Percentiles rank a stretch among this genome's conserved stretches.
Evolutionary conservation across 2,797 vertebrate genomes (phyloP).

Genomic region (Limosa lapponica): DNA sequence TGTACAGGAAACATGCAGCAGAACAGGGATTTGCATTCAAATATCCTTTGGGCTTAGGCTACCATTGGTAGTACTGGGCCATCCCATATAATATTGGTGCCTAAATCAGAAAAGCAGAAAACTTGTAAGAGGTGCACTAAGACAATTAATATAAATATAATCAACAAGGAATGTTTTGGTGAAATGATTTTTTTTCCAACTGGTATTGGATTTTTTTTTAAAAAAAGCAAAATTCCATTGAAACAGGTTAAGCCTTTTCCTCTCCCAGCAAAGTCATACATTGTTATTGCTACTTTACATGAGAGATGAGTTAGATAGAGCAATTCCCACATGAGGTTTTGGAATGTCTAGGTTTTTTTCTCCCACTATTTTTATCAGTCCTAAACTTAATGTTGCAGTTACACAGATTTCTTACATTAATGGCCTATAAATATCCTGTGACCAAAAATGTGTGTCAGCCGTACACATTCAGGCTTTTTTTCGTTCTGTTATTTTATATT

Average conservation of each 20-base stretch:
- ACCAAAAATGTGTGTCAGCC: background rate
- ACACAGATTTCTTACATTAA: background rate
- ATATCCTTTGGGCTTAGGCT: background rate
- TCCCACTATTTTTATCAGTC: background rate
- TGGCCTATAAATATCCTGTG: background rate
- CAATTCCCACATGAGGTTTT: background rate
- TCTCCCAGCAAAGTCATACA: background rate
- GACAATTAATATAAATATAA: background rate
- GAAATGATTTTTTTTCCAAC: background rate
- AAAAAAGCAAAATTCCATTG: background rate
- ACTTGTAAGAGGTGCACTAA: background rate
- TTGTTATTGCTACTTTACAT: background rate
- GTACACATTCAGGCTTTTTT: background rate
- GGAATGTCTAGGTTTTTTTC: background rate
- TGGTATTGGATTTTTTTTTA: rapidly evolving
- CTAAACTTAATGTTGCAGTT: background rate
- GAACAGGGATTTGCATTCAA: background rate
- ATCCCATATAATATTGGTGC: rapidly evolving
- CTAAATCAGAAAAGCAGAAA: background rate
- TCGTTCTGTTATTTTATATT: background rate
- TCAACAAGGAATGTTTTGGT: background rate
- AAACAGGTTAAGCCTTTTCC: background rate
- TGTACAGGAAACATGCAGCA: background rate
- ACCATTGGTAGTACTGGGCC: rapidly evolving
- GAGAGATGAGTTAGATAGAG: background rate